These are phyloP conservation scores for Hippopotamyrus pictus DNA, from an alignment of 2,797 vertebrate species.

Conservation along the genomic window DNA sequence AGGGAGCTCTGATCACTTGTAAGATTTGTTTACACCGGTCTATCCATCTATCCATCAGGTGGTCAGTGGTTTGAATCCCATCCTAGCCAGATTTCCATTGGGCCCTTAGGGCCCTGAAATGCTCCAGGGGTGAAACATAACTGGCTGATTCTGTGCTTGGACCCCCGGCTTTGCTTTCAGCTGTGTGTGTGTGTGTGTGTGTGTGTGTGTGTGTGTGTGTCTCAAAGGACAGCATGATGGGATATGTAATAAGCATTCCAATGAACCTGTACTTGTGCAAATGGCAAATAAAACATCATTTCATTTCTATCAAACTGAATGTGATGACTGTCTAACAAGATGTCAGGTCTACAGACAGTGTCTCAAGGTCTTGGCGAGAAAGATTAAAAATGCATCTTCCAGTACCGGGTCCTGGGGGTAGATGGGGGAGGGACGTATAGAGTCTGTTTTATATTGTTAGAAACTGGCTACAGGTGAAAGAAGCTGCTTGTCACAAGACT, in stretches of 20 bases:
- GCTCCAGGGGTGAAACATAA: background rate
- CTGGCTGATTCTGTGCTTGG: background rate
- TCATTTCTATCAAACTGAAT: background rate
- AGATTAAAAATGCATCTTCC: background rate
- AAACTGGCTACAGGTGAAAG: background rate
- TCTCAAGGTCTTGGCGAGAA: background rate
- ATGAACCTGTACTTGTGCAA: background rate
- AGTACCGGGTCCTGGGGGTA: background rate
- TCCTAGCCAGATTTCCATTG: background rate
- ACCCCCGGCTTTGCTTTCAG: background rate
- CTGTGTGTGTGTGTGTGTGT: background rate
- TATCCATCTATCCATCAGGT: background rate
- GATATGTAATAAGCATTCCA: background rate
- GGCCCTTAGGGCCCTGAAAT: background rate
- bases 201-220: background rate
- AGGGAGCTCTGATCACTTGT: background rate
- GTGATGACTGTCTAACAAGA: background rate
- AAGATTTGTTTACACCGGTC: background rate
- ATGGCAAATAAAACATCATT: background rate
- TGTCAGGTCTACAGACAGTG: background rate
- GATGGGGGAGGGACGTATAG: background rate
- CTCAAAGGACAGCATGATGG: background rate
- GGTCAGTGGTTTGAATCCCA: background rate
- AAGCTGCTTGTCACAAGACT: background rate
- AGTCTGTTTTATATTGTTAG: background rate